Evolutionary conservation across 2,888 invertebrate species (phyloP), one percentile per base, ranked within the genome.

Genomic region (Hartigia nigra): DNA sequence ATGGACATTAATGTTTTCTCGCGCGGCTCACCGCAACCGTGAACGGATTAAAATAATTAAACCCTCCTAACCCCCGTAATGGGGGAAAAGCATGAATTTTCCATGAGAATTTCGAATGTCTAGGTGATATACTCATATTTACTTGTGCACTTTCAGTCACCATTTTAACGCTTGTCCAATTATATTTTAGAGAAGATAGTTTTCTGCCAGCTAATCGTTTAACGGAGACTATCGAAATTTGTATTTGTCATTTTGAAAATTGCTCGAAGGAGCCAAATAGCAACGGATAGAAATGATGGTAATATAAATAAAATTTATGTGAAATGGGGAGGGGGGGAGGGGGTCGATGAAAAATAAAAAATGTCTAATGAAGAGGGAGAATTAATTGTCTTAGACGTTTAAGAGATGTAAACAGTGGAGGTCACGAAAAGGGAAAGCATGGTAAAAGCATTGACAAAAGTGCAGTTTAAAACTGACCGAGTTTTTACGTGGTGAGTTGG

Each of bases 361-460:
- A 69, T 39, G 37, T 74, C 31, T n/a, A 76, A 35, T 12, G 12
- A 31, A 37, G 74, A 12, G 78, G 76, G 80, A 79, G 79, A 80
- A 88, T 89, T 87, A 89, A 90, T 89, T 87, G 88, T 87, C 88
- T 89, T 86, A 89, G 88, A 90, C 88, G 86, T 86, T 87, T 87
- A 88, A 87, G 84, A 86, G 87, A 85, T 87, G 88, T 88, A 89
- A 89, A 89, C 87, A 90, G 83, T 81, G 83, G 83, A 88, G 87
- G 87, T 86, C 85, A 86, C 85, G 90, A 89, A 90, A 90, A 90
- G 72, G 86, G 89, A 90, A 90, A 90, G 90, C 86, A 83, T 76
- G 81, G 87, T 87, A 86, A 87, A 89, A 88, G 84, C 88, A 39
- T 78, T 76, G 81, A 78, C 87, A 90, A 90, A 90, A 90, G 89